These are phyloP conservation scores for Lepidurus arcticus DNA, from an alignment of 1,140 invertebrate genomes.

Conservation along the genomic window DNA sequence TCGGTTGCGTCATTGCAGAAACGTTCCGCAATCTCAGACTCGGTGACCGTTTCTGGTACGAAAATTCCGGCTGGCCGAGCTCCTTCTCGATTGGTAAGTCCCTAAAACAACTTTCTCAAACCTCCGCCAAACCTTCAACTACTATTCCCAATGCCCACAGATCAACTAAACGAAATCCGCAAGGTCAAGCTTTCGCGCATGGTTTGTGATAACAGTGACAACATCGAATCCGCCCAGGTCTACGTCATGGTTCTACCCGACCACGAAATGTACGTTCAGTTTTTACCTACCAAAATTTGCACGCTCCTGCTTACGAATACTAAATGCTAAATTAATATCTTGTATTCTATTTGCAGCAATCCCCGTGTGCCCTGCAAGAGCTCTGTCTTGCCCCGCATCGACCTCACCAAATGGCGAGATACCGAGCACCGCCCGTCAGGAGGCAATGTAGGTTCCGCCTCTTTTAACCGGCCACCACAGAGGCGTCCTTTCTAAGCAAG, in stretches of 20 bases:
- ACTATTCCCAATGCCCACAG: conserved; percentile 37
- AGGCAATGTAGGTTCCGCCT: conserved; percentile 28
- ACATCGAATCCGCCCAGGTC: conserved; percentile 43
- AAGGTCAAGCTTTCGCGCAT: conserved; percentile 45
- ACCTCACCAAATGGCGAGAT: conserved; percentile 70
- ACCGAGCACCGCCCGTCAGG: conserved; percentile 26
- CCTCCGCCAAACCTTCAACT: neutral
- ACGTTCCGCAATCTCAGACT: conserved; percentile 52
- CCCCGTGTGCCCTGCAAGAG: conserved; percentile 82
- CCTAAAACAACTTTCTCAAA: neutral
- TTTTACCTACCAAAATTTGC: conserved; percentile 23
- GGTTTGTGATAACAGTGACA: conserved; percentile 49
- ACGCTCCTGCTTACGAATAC: neutral
- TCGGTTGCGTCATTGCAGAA: conserved; percentile 52
- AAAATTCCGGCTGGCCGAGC: conserved; percentile 44
- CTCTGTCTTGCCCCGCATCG: conserved; percentile 76
- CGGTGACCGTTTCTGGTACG: conserved; percentile 58
- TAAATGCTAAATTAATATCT: neutral
- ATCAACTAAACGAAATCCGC: conserved; percentile 46
- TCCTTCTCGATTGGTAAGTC: conserved; percentile 42
- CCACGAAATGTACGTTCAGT: conserved; percentile 39
- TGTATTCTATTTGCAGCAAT: conserved; percentile 58
- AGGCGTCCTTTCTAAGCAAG: conserved; percentile 9
- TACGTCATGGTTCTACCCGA: conserved; percentile 42
- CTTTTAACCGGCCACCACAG: neutral